Evolutionary conservation across 2,797 vertebrate species (phyloP).

Genomic region (Argyrosomus regius): DNA sequence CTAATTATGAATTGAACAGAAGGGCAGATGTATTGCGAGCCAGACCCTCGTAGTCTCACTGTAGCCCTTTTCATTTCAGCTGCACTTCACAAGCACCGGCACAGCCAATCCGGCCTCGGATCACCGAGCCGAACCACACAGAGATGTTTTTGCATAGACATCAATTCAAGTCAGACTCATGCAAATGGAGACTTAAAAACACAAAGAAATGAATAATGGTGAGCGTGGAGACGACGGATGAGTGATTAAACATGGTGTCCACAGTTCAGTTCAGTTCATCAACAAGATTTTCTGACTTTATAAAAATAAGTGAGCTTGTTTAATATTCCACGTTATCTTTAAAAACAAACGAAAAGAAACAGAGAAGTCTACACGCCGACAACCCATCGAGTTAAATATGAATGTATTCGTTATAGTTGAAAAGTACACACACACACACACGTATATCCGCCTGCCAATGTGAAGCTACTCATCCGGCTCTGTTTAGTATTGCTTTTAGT

Average conservation of each 20-base stretch:
- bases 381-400: constrained; percentile 59
- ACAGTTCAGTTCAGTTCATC: constrained; percentile 61
- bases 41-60: constrained; percentile 16
- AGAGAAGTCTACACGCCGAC: constrained; percentile 50
- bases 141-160: constrained; percentile 85
- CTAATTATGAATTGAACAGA: background rate
- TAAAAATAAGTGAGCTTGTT: constrained; percentile 85
- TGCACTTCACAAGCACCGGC: constrained; percentile 36
- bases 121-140: constrained; percentile 60
- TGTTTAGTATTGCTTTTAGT: constrained; percentile 80
- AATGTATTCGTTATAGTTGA: constrained; percentile 53
- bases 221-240: constrained; percentile 35
- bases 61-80: constrained; percentile 55
- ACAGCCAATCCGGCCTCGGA: constrained; percentile 29
- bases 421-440: constrained; percentile 25
- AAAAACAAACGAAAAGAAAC: constrained; percentile 61
- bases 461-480: constrained; percentile 58
- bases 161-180: constrained; percentile 83
- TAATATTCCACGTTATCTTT: constrained; percentile 60
- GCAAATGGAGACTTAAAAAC: constrained; percentile 67
- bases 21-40: constrained; percentile 1
- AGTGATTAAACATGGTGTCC: constrained; percentile 54
- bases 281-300: constrained; percentile 73
- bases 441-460: constrained; percentile 22
- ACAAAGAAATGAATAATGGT: background rate